Evolutionary conservation across 1,140 invertebrate species (phyloP), one percentile per base, ranked within the genome.

Genomic region (Brachionus koreanus): DNA sequence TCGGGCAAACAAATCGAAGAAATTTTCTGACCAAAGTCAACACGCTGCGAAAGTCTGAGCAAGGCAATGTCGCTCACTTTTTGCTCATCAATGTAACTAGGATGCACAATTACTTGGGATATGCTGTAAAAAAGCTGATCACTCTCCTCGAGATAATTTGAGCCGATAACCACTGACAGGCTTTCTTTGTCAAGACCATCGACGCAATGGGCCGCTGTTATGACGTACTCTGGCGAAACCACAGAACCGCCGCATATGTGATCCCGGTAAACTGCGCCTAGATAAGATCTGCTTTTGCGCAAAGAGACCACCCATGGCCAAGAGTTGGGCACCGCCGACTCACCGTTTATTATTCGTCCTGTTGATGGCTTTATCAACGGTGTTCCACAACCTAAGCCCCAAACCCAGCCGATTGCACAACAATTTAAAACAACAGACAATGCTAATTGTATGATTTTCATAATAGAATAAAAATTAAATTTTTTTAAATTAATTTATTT

Each of bases 251-350:
- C 74, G 23, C 74, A 77, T 9, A 57, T 49, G 42, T 77, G 74
- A 49, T 29, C 16, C 2, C 25, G 52, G 37, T 16, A 19, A 9
- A 19, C 5, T 9, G 35, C 7, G 25, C 25, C 52, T 49, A 46
- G 46, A n/a, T 6, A 29, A 35, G 29, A 33, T 9, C 10, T 23
- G 5, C 5, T 25, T 25, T 52, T 9, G 12, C 74, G 29, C 7
- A 77, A 7, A 23, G 74, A 77, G 12, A 81, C 52, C 10, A 63
- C 23, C 76, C 76, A 81, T 39, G 76, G 76, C 76, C 76, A 81
- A 3, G 52, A 63, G 37, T 63, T 42, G 39, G 76, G 19, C 19
- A 61, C 29, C 5, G 76, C 49, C 1, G 25, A 10, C 19, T 63
- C 42, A 0, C 76, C 76, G 9, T 81, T 61, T 9, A 81, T 43